Conservation (phyloP, 2,797 vertebrate species). For the Sphaeramia orbicularis region DNA sequence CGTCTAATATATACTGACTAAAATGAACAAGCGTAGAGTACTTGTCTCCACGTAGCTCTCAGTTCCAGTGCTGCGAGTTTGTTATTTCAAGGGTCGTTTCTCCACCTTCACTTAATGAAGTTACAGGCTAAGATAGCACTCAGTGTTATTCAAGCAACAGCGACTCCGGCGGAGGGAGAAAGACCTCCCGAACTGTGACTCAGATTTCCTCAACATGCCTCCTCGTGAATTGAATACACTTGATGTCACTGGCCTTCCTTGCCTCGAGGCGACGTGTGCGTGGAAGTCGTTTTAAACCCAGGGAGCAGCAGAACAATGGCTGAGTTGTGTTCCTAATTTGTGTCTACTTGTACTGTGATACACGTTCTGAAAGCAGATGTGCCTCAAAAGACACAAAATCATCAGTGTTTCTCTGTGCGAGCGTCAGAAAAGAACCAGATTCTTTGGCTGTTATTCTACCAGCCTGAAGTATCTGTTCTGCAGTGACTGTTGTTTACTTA, state of each 20-base stretch:
- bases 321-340: slow-evolving; percentile 59
- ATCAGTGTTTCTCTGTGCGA: slow-evolving; percentile 30
- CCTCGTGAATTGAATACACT: slow-evolving; percentile 66
- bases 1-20: slow-evolving; percentile 17
- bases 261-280: slow-evolving; percentile 28
- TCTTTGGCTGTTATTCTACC: slow-evolving; percentile 13
- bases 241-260: slow-evolving; percentile 66
- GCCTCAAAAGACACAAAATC: slow-evolving; percentile 61
- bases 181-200: slow-evolving; percentile 48
- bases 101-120: slow-evolving; percentile 55
- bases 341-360: slow-evolving; percentile 54
- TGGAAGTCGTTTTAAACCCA: slow-evolving; percentile 49
- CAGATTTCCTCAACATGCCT: slow-evolving; percentile 70
- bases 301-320: slow-evolving; percentile 64
- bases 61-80: slow-evolving; percentile 39
- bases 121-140: slow-evolving; percentile 48
- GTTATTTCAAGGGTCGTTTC: slow-evolving; percentile 50
- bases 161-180: slow-evolving; percentile 29
- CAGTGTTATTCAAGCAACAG: slow-evolving; percentile 55
- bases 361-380: slow-evolving; percentile 66
- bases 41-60: slow-evolving; percentile 16
- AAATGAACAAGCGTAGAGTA: slow-evolving; percentile 18
- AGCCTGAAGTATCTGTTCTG: slow-evolving; percentile 32
- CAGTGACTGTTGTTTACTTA: slow-evolving; percentile 63
- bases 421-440: slow-evolving; percentile 26